Evolutionary conservation across 1,140 invertebrate species (phyloP).

Genomic region (Lepidurus arcticus): DNA sequence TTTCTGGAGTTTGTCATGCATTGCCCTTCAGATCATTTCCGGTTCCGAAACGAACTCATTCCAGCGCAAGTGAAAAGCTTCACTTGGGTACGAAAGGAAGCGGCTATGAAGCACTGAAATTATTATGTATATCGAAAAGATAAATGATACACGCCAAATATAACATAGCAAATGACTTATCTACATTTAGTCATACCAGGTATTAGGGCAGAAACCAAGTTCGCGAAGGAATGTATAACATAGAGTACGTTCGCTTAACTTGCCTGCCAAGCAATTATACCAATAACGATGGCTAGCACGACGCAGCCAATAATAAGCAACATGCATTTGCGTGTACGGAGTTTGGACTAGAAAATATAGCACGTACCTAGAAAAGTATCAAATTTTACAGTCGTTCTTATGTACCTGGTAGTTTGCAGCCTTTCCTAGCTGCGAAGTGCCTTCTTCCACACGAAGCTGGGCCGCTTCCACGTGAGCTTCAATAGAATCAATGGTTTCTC

Average conservation of each 20-base stretch:
- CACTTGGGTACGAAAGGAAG: background rate
- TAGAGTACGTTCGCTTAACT: conserved; percentile 30
- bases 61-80: background rate
- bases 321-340: conserved; percentile 79
- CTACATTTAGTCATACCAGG: conserved; percentile 18
- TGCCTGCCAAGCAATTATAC: conserved; percentile 54
- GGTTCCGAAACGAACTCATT: conserved; percentile 26
- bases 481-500: conserved; percentile 92
- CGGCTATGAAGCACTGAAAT: background rate
- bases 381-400: background rate
- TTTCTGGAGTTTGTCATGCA: conserved; percentile 89
- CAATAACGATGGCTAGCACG: conserved; percentile 63
- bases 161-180: conserved; percentile 5
- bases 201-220: conserved; percentile 8
- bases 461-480: conserved; percentile 91
- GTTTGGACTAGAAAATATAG: conserved; percentile 62
- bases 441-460: conserved; percentile 76
- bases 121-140: conserved; percentile 19
- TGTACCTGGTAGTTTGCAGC: conserved; percentile 71
- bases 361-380: background rate
- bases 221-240: background rate
- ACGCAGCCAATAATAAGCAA: conserved; percentile 59
- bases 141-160: conserved; percentile 15
- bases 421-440: conserved; percentile 68
- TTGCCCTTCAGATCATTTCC: conserved; percentile 82